phyloP scores from a whole-genome alignment of 2,797 vertebrate genomes.

The Protosalanx chinensis region DNA sequence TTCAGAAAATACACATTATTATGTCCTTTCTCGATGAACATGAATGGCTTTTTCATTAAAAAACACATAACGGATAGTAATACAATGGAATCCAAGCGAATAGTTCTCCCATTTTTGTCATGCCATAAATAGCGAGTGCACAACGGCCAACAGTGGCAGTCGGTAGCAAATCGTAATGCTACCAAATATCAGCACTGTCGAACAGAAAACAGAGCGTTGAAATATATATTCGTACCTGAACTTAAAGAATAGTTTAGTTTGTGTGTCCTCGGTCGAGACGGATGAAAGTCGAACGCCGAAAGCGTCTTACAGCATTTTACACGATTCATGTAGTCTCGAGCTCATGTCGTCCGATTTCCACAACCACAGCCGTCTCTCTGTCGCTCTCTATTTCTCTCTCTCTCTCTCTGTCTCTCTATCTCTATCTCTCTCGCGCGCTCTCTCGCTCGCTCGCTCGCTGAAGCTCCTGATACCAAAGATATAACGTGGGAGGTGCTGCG shows the following conservation, averaged over 20 bases:
- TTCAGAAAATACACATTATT: constrained; percentile 20
- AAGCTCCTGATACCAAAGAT: constrained; percentile 44
- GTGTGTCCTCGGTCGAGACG: constrained; percentile 59
- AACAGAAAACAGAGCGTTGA: constrained; percentile 13
- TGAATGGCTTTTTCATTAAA: background rate
- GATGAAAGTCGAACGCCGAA: constrained; percentile 58
- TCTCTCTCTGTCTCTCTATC: constrained; percentile 35
- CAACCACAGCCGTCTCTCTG: constrained; percentile 51
- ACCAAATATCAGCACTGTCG: constrained; percentile 50
- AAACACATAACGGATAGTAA: background rate
- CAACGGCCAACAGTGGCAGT: constrained; percentile 20
- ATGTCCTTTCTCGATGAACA: background rate
- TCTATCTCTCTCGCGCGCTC: constrained; percentile 38
- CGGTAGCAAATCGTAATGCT: constrained; percentile 43
- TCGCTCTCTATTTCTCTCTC: constrained; percentile 33
- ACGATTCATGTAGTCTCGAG: constrained; percentile 65
- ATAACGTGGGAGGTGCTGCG: constrained; percentile 73
- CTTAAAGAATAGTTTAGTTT: constrained; percentile 58
- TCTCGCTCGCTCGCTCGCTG: constrained; percentile 33
- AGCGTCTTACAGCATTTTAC: constrained; percentile 73
- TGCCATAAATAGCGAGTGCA: constrained; percentile 30
- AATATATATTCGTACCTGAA: constrained; percentile 62
- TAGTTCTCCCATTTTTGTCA: constrained; percentile 5
- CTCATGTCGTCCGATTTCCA: constrained; percentile 70
- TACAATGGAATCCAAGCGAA: constrained; percentile 6